Base-by-base conservation (phyloP, 2,797 vertebrate species). In the Siniperca undulata region DNA sequence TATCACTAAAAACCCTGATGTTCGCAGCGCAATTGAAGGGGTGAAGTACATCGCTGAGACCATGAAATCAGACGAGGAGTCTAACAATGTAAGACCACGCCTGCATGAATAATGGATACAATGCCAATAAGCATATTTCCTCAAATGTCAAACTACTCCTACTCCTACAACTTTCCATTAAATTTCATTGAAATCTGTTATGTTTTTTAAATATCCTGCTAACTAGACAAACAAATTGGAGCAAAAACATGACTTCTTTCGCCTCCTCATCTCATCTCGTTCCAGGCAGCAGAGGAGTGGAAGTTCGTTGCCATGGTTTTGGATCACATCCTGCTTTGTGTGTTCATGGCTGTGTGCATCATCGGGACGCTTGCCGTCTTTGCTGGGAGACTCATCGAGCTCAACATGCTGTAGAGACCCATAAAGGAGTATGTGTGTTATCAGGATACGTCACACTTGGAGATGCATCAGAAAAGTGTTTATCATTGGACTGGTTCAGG, bases 271-370 rank as follows among this genome's bases (percentile, higher is more conserved):
- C 1, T 69, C 69, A 27, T 92, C 34, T 91, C 71, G 0, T 30
- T 71, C 19, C 90, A 99, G 98, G 98, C 97, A 1, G 95, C 97
- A 0, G 98, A 99, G 92, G 98, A 99, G 91, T 99, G 98, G 98
- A 99, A 98, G 93, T 99, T 98, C 1, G 98, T 99, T 1, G 98
- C 98, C 0, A 99, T 99, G 98, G 98, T 99, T 42, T 78, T 99
- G 89, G 98, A 99, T 90, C 98, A 99, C 93, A 96, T 99, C 90
- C 96, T 99, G 84, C 96, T 99, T 4, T 98, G 96, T 5, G 96
- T 99, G 85, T 99, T 99, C 94, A 98, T 99, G 98, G 86, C 97
- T 0, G 97, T 99, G 85, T 99, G 98, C 76, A 96, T 99, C 90
- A 96, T 98, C 44, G 98, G 98, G 81, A 99, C 98, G 3, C 71